Base-by-base conservation (phyloP, 2,113 vertebrate species). In the Haemorhous mexicanus region DNA sequence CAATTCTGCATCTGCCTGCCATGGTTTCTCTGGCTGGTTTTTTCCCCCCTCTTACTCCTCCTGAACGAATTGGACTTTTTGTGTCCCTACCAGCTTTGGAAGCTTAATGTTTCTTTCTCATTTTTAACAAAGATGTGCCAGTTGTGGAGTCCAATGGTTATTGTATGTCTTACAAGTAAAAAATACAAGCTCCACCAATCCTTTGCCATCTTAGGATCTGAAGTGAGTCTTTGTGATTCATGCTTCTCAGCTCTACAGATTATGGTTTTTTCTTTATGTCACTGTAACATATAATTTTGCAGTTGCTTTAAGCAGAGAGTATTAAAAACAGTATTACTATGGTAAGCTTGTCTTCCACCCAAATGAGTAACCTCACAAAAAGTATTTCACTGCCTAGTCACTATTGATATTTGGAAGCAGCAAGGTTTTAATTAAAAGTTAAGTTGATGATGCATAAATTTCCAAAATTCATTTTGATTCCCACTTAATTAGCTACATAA, bases 331-430 rank as follows among this genome's bases (percentile, higher is more conserved):
- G 11, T 41, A 55, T 93, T 91, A 44, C 19, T 17, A 2, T 43
- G 30, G 67, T 58, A 76, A 80, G 55, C 41, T 76, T 63, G 27
- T 32, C 50, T 83, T 80, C 55, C 74, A 63, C 82, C 67, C 90
- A 85, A 74, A 73, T 83, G 92, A 91, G 52, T 90, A 88, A 93
- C 59, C 33, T 66, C 63, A 62, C 49, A 63, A 79, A 93, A 90
- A 79, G 33, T 2, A 44, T 44, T 43, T 87, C 16, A 1, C 55
- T 87, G 52, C 44, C 69, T 87, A 76, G 69, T 87, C 49, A 79
- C 74, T 79, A n/a, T 10, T 74, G 72, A 41, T 79, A 50, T 56
- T 90, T 83, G 70, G 15, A 73, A 93, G 52, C 35, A 69, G 44
- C 10, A 43, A 69, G 39, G 24, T 82, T 89, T 95, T 88, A 80